A percentile compares a stretch with the other conserved stretches of the same genome.
These are phyloP conservation scores for Vombatus ursinus DNA, from an alignment of 2,113 vertebrate species.

Conservation along the genomic window DNA sequence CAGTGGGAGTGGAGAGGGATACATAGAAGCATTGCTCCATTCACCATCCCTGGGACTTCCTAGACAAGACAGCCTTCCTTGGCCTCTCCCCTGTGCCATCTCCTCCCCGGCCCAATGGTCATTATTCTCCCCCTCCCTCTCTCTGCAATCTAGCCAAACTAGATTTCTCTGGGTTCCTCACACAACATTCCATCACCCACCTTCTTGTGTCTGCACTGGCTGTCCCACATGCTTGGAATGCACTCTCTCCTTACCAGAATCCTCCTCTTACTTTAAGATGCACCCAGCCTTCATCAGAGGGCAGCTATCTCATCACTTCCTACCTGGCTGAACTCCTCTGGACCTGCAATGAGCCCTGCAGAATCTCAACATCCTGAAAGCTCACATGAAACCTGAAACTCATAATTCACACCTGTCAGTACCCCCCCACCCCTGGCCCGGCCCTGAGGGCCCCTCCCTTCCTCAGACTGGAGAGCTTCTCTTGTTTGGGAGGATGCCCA, in stretches of 20 bases:
- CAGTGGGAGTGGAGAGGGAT: not conserved
- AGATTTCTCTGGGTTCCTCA: not conserved
- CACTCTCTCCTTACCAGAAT: not conserved
- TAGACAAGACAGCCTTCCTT: not conserved
- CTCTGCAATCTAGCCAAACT: not conserved
- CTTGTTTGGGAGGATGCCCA: not conserved
- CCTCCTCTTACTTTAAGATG: not conserved
- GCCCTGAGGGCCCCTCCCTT: not conserved
- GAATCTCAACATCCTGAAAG: not conserved
- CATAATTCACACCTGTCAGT: not conserved
- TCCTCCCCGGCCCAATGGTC: not conserved
- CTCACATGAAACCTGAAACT: not conserved
- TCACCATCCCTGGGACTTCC: not conserved
- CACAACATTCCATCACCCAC: not conserved
- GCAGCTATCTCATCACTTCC: not conserved
- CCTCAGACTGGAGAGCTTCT: not conserved
- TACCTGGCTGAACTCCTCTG: not conserved
- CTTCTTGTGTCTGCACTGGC: not conserved
- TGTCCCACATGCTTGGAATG: not conserved
- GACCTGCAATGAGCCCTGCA: not conserved
- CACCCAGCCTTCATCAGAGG: not conserved
- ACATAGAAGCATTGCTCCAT: not conserved
- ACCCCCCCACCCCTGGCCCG: too few relatives aligned
- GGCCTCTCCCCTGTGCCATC: not conserved
- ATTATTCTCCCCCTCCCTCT: not conserved